Conservation (phyloP, 2,113 vertebrate genomes). For the Agelaius phoeniceus region DNA sequence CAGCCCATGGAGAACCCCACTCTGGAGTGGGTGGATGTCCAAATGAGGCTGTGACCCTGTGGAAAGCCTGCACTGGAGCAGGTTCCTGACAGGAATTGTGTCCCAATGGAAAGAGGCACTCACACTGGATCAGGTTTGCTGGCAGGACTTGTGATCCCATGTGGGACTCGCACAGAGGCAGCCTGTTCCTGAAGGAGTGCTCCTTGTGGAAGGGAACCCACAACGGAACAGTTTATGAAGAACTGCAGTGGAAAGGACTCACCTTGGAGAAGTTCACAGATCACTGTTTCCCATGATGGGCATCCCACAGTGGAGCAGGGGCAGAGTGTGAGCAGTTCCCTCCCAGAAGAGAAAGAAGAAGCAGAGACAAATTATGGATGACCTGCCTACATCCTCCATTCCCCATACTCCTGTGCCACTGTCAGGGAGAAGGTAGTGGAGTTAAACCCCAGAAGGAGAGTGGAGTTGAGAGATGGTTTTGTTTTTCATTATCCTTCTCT, state of each 20-base stretch:
- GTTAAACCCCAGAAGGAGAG: not conserved
- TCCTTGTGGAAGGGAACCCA: not conserved
- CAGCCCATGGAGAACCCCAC: rapidly evolving
- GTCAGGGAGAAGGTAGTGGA: not conserved
- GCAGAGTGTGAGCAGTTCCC: not conserved
- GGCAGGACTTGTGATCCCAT: not conserved
- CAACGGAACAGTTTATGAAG: not conserved
- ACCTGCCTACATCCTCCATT: not conserved
- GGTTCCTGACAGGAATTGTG: not conserved
- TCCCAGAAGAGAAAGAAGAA: not conserved
- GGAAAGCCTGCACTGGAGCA: not conserved
- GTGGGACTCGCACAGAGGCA: too few relatives aligned
- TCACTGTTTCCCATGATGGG: not conserved
- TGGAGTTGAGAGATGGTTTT: not conserved
- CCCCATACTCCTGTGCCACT: not conserved
- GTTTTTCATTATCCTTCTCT: not conserved
- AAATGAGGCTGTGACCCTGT: not conserved
- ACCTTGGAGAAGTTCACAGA: not conserved
- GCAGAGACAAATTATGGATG: not conserved
- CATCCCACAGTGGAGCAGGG: not conserved
- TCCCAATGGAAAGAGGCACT: not conserved
- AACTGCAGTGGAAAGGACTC: not conserved
- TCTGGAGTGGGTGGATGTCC: not conserved
- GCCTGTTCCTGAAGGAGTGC: not conserved
- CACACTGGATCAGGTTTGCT: not conserved